Evolutionary conservation across 1,140 invertebrate genomes (phyloP), one percentile per base, ranked within the genome.

Genomic region (Venturia canescens): DNA sequence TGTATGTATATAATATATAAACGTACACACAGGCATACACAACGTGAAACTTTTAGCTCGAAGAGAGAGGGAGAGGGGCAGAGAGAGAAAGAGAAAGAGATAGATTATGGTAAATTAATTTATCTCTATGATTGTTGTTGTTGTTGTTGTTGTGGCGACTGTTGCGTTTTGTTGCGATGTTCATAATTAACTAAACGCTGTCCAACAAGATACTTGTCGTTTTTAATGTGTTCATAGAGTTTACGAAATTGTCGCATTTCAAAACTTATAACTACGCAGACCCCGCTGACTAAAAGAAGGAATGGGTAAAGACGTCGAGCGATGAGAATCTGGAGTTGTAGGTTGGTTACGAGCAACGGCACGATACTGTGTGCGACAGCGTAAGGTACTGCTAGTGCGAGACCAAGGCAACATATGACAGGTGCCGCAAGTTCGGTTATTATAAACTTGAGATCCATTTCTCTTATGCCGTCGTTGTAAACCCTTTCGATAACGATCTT

Each of bases 121-220:
- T 18, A 86, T 69, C 80, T 86, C 69, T 84, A 89, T 63, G 80
- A 90, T 85, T 80, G 88, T 83, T 84, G 84, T 84, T 87, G 88
- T 83, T 84, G 84, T 84, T 87, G 87, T 78, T 91, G 89, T 31
- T 44, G 38, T 44, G 92, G 89, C 27, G 92, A 90, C 80, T 92
- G 91, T 60, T 92, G 91, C 83, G 94, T 93, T 86, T 94, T 94
- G 82, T 94, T 94, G 78, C 95, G 93, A 89, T 96, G 95, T 88
- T 99, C 97, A 90, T 99, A 99, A 92, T 99, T 99, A 0, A 99
- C 98, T 76, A 99, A 94, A 78, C 97, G 94, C 87, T 98, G 96
- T 0, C 98, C 98, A 3, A 99, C 98, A 29, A 99, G 93, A 92
- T 99, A 99, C 93, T 99, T 99, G 89, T 99, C 98, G 93, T 99